Evolutionary conservation across 2,888 invertebrate genomes (phyloP).

Genomic region (Epirrhoe tristata): DNA sequence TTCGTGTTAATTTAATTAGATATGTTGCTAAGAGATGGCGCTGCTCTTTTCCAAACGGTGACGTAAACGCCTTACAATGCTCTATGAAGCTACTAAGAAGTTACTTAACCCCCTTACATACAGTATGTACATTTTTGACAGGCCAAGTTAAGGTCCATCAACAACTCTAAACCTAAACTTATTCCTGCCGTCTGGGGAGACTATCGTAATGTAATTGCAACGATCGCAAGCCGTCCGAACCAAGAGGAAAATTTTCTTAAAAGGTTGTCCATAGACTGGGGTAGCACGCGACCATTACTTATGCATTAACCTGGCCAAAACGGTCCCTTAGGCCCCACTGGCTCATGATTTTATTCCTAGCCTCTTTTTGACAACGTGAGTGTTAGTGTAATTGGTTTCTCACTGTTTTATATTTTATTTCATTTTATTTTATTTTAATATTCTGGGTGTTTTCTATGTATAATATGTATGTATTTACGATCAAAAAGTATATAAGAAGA

Average conservation of each 20-base stretch:
- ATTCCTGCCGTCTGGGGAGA: constrained; percentile 14
- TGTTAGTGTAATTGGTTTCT: constrained; percentile 42
- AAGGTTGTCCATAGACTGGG: constrained; percentile 62
- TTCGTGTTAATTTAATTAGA: no score
- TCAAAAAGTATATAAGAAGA: no score
- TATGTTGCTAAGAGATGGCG: no score
- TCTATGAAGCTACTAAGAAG: no score
- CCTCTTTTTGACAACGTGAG: constrained; percentile 49
- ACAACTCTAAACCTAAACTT: constrained; percentile 16
- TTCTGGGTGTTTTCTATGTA: no score
- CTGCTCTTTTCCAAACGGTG: no score
- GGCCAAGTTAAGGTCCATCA: not conserved
- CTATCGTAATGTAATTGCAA: constrained; percentile 44
- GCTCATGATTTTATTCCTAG: constrained; percentile 69
- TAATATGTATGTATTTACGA: no score
- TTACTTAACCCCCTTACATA: no score
- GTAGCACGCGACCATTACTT: constrained; percentile 84
- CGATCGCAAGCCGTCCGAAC: constrained; percentile 36
- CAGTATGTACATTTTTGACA: not conserved
- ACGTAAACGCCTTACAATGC: no score
- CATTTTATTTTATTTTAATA: no score
- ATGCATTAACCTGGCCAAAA: constrained; percentile 86
- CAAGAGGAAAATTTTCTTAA: constrained; percentile 65
- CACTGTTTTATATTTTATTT: constrained; percentile 19
- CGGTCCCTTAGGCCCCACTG: constrained; percentile 75